phyloP scores from a whole-genome alignment of 2,113 vertebrate genomes.

The Symphodus melops region DNA sequence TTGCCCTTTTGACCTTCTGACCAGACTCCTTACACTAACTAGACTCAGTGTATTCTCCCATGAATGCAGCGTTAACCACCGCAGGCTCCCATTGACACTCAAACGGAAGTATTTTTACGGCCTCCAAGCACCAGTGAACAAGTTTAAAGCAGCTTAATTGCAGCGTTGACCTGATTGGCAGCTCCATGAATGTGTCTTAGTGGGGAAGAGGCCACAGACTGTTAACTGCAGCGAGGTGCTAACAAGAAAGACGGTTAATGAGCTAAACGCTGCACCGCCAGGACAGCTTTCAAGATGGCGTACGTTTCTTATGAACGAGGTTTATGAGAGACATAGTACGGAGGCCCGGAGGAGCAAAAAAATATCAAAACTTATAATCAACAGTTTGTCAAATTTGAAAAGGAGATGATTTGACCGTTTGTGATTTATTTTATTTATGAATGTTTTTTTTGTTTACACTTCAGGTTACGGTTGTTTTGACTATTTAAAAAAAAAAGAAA shows the following conservation, averaged over 20 bases:
- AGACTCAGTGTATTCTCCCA: constrained; percentile 62
- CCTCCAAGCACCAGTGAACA: constrained; percentile 73
- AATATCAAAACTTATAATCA: background rate
- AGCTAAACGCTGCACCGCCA: constrained; percentile 53
- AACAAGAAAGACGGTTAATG: constrained; percentile 63
- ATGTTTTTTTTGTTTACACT: no score
- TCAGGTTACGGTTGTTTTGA: no score
- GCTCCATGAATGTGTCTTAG: constrained; percentile 50
- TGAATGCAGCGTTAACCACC: constrained; percentile 62
- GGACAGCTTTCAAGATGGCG: constrained; percentile 58
- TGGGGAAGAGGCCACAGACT: constrained; percentile 61
- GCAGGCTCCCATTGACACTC: constrained; percentile 62
- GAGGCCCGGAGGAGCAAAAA: background rate
- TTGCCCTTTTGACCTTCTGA: constrained; percentile 67
- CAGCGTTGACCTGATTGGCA: constrained; percentile 62
- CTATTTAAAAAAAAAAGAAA: background rate
- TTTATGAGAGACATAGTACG: background rate
- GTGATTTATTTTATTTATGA: no score
- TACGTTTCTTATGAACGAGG: constrained; percentile 54
- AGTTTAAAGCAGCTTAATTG: constrained; percentile 75
- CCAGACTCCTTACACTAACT: constrained; percentile 65
- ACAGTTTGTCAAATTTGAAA: no score
- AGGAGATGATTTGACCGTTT: no score
- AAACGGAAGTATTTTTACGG: constrained; percentile 75
- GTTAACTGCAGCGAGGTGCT: constrained; percentile 63